Conservation (phyloP, 2,888 invertebrate genomes). For the Lithodes maja region DNA sequence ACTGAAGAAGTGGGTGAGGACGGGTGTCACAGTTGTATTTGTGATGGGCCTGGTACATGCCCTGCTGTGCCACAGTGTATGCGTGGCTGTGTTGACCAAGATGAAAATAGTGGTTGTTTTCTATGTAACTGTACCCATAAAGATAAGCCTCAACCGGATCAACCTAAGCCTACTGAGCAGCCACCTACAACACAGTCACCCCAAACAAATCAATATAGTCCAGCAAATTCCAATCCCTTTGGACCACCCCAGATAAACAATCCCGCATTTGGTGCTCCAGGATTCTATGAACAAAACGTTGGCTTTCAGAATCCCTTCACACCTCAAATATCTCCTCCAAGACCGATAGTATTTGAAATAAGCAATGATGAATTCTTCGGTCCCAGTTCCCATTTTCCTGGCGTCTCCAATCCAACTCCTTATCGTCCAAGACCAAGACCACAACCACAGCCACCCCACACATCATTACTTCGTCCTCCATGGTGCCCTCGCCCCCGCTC, state of each 20-base stretch:
- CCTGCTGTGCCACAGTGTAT: conserved; percentile 55
- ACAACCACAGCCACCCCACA: neutral
- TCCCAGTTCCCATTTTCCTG: neutral
- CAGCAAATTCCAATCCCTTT: neutral
- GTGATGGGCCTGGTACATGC: conserved; percentile 47
- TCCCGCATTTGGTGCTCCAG: neutral
- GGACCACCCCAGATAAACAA: neutral
- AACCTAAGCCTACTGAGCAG: neutral
- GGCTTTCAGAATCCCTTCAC: neutral
- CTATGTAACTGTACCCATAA: conserved; percentile 50
- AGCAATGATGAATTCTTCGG: neutral
- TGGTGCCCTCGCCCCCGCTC: conserved; percentile 36
- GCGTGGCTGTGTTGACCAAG: conserved; percentile 55
- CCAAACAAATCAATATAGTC: neutral
- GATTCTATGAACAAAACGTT: neutral
- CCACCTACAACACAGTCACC: neutral
- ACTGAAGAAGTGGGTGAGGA: conserved; percentile 29
- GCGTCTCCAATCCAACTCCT: neutral
- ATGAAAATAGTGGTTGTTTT: conserved; percentile 51
- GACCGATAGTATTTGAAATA: neutral
- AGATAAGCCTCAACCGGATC: neutral
- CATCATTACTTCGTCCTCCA: neutral
- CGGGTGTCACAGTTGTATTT: conserved; percentile 55
- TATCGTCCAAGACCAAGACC: neutral
- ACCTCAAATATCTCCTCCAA: neutral